These are phyloP conservation scores for Typhlichthys eigenmanni DNA, from an alignment of 2,797 vertebrate species.

Conservation along the genomic window DNA sequence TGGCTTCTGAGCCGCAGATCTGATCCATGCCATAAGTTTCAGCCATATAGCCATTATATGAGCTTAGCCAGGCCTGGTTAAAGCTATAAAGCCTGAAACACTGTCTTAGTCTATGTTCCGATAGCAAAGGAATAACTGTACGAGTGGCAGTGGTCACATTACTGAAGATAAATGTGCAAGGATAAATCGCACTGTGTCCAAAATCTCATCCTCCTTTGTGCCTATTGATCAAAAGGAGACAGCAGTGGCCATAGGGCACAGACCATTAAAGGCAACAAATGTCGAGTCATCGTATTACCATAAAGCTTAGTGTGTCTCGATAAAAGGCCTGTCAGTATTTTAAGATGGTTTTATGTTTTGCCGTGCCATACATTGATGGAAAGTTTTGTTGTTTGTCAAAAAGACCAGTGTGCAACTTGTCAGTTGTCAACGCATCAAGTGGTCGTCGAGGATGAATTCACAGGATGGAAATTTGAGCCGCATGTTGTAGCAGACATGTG, in stretches of 20 bases:
- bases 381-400: constrained; percentile 25
- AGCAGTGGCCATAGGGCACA: constrained; percentile 43
- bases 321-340: constrained; percentile 21
- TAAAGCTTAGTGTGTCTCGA: constrained; percentile 30
- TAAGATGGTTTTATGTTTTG: constrained; percentile 21
- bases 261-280: constrained; percentile 46
- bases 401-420: constrained; percentile 9
- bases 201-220: constrained; percentile 54
- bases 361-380: background rate
- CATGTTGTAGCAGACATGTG: constrained; percentile 38
- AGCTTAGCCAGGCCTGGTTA: background rate
- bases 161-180: constrained; percentile 58
- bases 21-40: no score
- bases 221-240: constrained; percentile 61
- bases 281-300: constrained; percentile 26
- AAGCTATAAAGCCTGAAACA: constrained; percentile 8
- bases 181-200: constrained; percentile 60
- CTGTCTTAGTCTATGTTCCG: constrained; percentile 21
- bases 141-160: constrained; percentile 61
- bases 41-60: no score
- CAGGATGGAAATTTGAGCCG: constrained; percentile 38
- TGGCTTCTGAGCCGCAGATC: no score
- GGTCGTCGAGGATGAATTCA: constrained; percentile 46
- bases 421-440: constrained; percentile 28
- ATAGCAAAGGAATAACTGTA: constrained; percentile 37